These are phyloP conservation scores for Oryzias melastigma DNA, from an alignment of 2,113 vertebrate species.

Conservation along the genomic window DNA sequence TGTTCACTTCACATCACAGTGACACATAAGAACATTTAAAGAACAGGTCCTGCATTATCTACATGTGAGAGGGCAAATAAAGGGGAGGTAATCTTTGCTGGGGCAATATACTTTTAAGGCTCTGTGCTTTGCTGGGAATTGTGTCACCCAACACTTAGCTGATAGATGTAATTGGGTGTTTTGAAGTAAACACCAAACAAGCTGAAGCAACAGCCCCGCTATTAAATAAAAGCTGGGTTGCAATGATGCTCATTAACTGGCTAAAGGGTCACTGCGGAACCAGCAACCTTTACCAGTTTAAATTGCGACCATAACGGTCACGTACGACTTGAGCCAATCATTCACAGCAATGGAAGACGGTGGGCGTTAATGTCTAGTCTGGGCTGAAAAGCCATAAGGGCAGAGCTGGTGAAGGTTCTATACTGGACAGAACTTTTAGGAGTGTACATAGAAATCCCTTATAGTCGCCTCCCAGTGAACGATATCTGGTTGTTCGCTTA, in stretches of 20 bases:
- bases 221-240: neutral
- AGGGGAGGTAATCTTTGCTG: no score
- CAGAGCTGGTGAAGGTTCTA: neutral
- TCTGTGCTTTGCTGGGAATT: no score
- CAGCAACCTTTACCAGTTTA: conserved; percentile 36
- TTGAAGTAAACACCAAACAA: neutral
- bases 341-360: conserved; percentile 5
- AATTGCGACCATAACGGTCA: conserved; percentile 8
- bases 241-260: conserved; percentile 20
- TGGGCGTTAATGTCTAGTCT: conserved; percentile 10
- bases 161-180: no score
- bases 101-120: no score
- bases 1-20: no score
- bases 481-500: conserved; percentile 5
- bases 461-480: conserved; percentile 11
- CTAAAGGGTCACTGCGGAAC: conserved; percentile 39
- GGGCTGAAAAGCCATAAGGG: conserved; percentile 13
- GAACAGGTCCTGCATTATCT: no score
- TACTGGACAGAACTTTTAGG: conserved; percentile 6
- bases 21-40: no score
- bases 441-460: conserved; percentile 27
- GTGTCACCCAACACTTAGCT: no score
- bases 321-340: conserved; percentile 23
- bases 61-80: no score
- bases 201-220: neutral